Conservation (phyloP, 2,888 invertebrate species). For the Dasysyrphus tricinctus region DNA sequence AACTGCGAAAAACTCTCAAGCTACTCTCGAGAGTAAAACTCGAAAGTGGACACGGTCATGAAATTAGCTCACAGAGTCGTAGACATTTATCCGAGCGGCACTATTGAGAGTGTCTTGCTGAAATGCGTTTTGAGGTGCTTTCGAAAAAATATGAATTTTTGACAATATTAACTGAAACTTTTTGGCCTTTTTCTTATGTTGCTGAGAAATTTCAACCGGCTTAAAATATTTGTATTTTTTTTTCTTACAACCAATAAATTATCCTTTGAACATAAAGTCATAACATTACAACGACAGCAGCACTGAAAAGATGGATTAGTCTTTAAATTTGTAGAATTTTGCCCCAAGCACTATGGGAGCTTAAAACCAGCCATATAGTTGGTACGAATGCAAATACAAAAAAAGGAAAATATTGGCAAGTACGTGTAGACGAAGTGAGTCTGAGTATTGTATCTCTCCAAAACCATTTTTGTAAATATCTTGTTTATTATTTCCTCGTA, state of each 20-base stretch:
- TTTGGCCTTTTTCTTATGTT: no score
- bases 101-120: no score
- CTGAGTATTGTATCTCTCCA: slow-evolving; percentile 2
- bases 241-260: slow-evolving; percentile 13
- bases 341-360: slow-evolving; percentile 10
- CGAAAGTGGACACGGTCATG: no score
- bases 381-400: background rate
- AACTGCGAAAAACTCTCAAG: no score
- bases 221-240: background rate
- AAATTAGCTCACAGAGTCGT: no score
- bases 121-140: no score
- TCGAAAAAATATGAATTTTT: no score
- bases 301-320: slow-evolving; percentile 31
- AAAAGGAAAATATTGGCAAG: background rate
- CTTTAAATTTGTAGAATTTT: slow-evolving; percentile 46
- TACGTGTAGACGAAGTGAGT: background rate
- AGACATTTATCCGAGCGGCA: no score
- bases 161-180: no score
- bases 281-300: background rate
- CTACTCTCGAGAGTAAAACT: no score
- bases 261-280: slow-evolving; percentile 10
- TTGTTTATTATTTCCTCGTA: slow-evolving; percentile 61
- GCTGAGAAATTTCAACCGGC: no score
- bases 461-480: slow-evolving; percentile 37
- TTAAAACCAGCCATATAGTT: slow-evolving; percentile 2